Evolutionary conservation across 2,113 vertebrate species (phyloP), one percentile per base, ranked within the genome.

Genomic region (Sardina pilchardus): DNA sequence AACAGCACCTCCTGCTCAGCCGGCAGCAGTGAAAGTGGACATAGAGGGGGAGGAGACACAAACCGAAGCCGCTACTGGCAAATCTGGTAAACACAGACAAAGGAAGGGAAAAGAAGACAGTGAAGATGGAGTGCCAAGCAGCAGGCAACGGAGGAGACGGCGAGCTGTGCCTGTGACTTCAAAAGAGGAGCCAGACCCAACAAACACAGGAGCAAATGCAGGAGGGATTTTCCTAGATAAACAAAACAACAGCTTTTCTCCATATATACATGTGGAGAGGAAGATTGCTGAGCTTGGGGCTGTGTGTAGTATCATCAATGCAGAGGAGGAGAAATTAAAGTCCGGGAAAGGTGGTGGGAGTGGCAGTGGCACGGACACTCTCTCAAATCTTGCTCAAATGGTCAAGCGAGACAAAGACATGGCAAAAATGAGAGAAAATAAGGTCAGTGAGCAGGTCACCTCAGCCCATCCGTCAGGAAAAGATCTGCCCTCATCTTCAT

Each of bases 261-360:
- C 98, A n/a, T 99, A 99, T 44, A 97, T 99, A 85, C 98, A 98
- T 0, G 97, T 99, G 83, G 97, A 99, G 84, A 98, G 97, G 88
- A 99, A 99, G 92, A 93, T 97, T 84, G 96, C 97, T 83, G 96
- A 98, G 84, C 95, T 96, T 0, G 97, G 97, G 85, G 97, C 97
- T 12, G 96, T 99, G 83, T 99, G 98, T 92, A 97, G 97, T 86
- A 98, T 99, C 88, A 96, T 99, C 86, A 99, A 99, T 3, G 97
- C 96, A 0, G 97, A 99, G 86, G 97, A 99, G 86, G 98, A 99
- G 83, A 95, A 94, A 89, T 92, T 91, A 89, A 94, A 93, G 91
- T 93, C 93, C 81, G 94, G 94, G 87, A 85, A 90, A 85, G 93
- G 89, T 75, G 94, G 94, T 93, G 90, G 89, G 16, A 85, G 90